phyloP scores from a whole-genome alignment of 2,888 invertebrate genomes.

The Acanthosepion pharaonis region DNA sequence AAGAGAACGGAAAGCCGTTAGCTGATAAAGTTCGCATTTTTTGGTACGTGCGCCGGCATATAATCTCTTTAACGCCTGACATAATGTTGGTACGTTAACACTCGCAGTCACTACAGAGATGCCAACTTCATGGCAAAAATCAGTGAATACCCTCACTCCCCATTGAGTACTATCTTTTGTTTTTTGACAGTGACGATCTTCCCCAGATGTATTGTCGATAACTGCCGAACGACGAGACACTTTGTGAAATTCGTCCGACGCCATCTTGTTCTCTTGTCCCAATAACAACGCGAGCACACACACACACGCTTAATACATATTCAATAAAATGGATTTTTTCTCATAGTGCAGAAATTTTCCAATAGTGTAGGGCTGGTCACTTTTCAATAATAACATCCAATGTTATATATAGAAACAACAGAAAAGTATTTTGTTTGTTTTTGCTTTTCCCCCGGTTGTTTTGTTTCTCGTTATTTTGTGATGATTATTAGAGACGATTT shows the following conservation, averaged over 20 bases:
- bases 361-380: background rate
- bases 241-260: background rate
- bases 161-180: conserved; percentile 33
- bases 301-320: conserved; percentile 36
- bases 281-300: background rate
- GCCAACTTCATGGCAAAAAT: conserved; percentile 42
- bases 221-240: background rate
- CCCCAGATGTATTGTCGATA: background rate
- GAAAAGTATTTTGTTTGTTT: too few species aligned
- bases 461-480: too few species aligned
- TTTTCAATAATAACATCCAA: background rate
- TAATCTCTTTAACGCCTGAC: background rate
- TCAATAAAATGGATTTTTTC: conserved; percentile 43
- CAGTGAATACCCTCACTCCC: background rate
- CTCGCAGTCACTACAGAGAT: background rate
- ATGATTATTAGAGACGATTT: background rate
- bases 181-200: conserved; percentile 1
- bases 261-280: conserved; percentile 35
- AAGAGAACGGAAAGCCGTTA: conserved; percentile 41
- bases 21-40: conserved; percentile 43
- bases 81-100: conserved; percentile 15
- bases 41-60: conserved; percentile 39
- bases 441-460: too few species aligned
- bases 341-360: conserved; percentile 40
- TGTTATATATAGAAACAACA: too few species aligned